phyloP scores from a whole-genome alignment of 2,113 vertebrate species.

The Stomatorhinus ivindoensis region DNA sequence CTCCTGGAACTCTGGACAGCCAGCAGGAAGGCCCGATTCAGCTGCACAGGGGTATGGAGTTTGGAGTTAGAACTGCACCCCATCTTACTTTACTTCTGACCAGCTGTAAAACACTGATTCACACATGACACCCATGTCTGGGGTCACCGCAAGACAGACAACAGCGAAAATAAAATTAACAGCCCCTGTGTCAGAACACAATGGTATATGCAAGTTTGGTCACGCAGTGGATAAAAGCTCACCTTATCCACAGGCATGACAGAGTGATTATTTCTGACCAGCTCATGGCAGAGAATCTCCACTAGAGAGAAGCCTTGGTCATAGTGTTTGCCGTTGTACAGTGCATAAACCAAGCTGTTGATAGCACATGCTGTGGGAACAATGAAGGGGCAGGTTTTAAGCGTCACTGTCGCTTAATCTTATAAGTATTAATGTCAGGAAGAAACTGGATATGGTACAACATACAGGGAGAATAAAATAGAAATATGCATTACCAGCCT shows the following conservation, averaged over 20 bases:
- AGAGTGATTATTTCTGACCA: constrained; percentile 43
- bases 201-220: not conserved
- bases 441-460: not conserved
- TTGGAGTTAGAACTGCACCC: not conserved
- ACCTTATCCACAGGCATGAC: constrained; percentile 68
- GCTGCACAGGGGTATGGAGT: constrained; percentile 41
- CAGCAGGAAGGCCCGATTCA: constrained; percentile 69
- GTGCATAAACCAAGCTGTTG: constrained; percentile 69
- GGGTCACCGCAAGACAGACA: not conserved
- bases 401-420: not conserved
- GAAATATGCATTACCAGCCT: constrained; percentile 62
- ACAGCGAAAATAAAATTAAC: not conserved
- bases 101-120: not conserved
- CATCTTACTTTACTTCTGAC: not conserved
- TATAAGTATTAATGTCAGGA: not conserved
- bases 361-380: constrained; percentile 56
- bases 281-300: constrained; percentile 60
- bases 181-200: not conserved
- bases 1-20: constrained; percentile 69
- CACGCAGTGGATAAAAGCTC: not conserved
- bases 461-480: not conserved
- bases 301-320: constrained; percentile 60
- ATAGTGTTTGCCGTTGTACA: constrained; percentile 70
- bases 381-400: not conserved
- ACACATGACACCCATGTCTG: not conserved